phyloP scores from a whole-genome alignment of 30 jellyfish, hydroid and myxozoan species.

The Turritopsis rubra region DNA sequence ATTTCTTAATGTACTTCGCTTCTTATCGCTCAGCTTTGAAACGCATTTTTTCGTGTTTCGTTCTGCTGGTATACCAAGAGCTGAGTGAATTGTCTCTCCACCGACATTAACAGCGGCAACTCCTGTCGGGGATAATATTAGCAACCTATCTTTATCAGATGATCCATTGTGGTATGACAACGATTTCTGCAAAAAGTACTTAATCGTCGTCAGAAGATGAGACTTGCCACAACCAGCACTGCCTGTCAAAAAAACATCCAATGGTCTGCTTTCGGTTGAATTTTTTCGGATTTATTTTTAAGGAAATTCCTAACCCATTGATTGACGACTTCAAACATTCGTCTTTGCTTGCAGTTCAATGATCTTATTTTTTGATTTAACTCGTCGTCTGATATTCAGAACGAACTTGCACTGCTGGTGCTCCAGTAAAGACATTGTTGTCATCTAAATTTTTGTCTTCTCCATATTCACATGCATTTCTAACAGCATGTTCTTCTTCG shows the following conservation, averaged over 20 bases:
- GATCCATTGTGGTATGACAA: neutral
- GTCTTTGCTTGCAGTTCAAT: slow-evolving; percentile 9
- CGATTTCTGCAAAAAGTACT: neutral
- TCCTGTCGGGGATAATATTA: neutral
- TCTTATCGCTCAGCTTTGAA: neutral
- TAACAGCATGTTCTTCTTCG: neutral
- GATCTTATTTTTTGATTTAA: neutral
- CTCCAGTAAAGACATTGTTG: neutral
- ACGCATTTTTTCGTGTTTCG: neutral
- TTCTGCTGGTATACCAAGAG: neutral
- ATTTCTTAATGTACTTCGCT: neutral
- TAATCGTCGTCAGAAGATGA: neutral
- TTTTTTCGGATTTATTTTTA: neutral
- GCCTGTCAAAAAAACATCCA: slow-evolving; percentile 20
- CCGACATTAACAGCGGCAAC: neutral
- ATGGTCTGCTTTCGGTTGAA: neutral
- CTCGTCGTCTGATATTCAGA: neutral
- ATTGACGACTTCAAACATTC: neutral
- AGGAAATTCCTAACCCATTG: neutral
- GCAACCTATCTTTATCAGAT: neutral
- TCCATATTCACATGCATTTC: neutral
- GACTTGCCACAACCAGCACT: slow-evolving; percentile 27
- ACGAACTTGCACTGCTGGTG: neutral
- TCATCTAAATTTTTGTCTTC: neutral
- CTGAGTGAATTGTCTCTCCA: neutral